A percentile compares a stretch with the other conserved stretches of the same genome.
Evolutionary conservation across 1,140 invertebrate species (phyloP).

Genomic region (Drosophila obscura): DNA sequence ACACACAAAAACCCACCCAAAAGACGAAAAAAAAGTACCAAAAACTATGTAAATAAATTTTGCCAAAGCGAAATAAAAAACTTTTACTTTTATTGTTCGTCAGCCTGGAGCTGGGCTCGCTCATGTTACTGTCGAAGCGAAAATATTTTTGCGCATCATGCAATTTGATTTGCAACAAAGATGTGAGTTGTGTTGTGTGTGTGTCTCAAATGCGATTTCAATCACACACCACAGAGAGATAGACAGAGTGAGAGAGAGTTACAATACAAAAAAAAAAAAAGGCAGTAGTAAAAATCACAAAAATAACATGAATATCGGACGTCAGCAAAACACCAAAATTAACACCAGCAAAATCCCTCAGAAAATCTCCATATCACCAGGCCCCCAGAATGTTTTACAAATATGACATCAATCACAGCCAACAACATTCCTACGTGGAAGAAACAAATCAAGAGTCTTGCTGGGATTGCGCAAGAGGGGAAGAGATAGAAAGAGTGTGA

Average conservation of each 20-base stretch:
- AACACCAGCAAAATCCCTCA: no score
- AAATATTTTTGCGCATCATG: constrained; percentile 78
- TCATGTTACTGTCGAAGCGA: constrained; percentile 34
- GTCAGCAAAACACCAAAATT: no score
- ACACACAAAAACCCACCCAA: constrained; percentile 16
- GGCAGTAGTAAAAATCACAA: constrained; percentile 29
- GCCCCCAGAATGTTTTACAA: not conserved
- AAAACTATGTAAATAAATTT: constrained; percentile 68
- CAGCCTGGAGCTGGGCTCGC: not conserved
- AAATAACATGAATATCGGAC: constrained; percentile 5
- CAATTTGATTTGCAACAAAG: constrained; percentile 72
- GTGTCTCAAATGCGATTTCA: constrained; percentile 55
- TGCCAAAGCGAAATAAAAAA: constrained; percentile 55
- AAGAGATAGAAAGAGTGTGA: no score
- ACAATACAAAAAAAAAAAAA: constrained; percentile 1
- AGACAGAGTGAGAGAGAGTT: no score
- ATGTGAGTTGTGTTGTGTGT: constrained; percentile 28
- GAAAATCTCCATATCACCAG: no score
- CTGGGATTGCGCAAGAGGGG: not conserved
- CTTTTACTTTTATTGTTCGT: constrained; percentile 71
- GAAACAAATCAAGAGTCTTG: no score
- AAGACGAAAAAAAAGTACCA: constrained; percentile 29
- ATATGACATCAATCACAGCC: constrained; percentile 8
- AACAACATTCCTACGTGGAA: no score
- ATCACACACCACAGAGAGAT: constrained; percentile 25